Evolutionary conservation across 64 coral and sea anemone genomes (phyloP).

Genomic region (Montipora sp.): DNA sequence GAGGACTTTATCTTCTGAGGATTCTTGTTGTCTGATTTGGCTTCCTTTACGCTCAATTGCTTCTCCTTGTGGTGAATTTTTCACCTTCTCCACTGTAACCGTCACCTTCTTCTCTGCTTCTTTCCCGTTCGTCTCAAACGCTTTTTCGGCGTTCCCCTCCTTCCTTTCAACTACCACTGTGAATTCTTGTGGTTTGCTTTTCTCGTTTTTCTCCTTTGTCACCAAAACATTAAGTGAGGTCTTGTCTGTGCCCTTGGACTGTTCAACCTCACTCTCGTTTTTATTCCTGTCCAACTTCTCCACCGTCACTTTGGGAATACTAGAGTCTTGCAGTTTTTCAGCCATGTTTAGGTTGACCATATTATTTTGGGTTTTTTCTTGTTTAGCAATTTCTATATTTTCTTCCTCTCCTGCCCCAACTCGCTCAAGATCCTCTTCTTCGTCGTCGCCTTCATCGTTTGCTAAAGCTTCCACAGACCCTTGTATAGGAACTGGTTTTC

Average conservation of each 20-base stretch:
- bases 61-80: neutral
- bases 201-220: neutral
- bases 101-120: neutral
- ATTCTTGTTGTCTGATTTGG: neutral
- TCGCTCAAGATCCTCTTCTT: constrained; percentile 9
- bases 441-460: neutral
- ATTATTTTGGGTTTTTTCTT: neutral
- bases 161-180: neutral
- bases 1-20: constrained; percentile 2
- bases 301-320: neutral
- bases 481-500: neutral
- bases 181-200: neutral
- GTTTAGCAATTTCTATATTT: neutral
- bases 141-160: neutral
- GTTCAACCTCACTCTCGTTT: neutral
- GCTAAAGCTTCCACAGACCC: neutral
- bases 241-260: neutral
- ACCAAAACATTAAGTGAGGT: neutral
- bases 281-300: neutral
- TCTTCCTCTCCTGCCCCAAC: neutral
- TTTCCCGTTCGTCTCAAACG: neutral
- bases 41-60: neutral
- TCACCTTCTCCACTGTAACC: neutral
- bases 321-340: neutral
- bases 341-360: neutral